Evolutionary conservation across 37 sponge, comb jelly and placozoan species (phyloP), one percentile per base, ranked within the genome.

Genomic region (Cliona cf. orientalis): DNA sequence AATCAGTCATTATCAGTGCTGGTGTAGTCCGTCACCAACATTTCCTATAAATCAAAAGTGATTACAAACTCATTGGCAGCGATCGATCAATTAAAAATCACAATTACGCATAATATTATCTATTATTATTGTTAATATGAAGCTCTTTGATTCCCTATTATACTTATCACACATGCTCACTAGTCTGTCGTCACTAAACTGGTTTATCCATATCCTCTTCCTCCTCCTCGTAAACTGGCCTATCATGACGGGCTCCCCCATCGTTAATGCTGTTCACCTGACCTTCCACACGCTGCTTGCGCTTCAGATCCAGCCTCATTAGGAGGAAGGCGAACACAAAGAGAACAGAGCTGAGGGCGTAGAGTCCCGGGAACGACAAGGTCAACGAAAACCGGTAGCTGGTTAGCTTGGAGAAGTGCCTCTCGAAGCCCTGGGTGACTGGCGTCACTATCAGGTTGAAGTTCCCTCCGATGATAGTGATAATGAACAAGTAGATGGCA

Each of bases 391-490:
- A 72, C 14, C 58, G 37, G 74, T 35, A 43, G 56, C 74, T 73
- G 5, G 7, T 11, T 3, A 66, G 36, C 44, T 57, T 12, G 1
- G 61, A 56, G 32, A 45, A 60, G 37, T 74, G 67, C 22, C 44
- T 41, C 25, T 56, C 0, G 29, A 89, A 64, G 0, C 42, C 89
- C 0, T 71, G 3, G 33, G 61, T 38, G 0, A 93, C 40, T 7
- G 87, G 87, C 17, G 86, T 28, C 44, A 94, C 90, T 5, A 94
- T 39, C 23, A 90, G 75, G 71, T 81, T 90, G 44, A 87, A 82
- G 65, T 90, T 89, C 39, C 92, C 92, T 44, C 95, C 92, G 36
- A 95, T 88, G n/a, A 85, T 56, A 12, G 84, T 91, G 60, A 95
- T 91, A 53, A 95, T 80, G 70, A 95, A 95, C 11, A 95, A 75